These are phyloP conservation scores for Aphelenchoides bicaudatus DNA, from an alignment of 2,888 invertebrate genomes.

Conservation along the genomic window DNA sequence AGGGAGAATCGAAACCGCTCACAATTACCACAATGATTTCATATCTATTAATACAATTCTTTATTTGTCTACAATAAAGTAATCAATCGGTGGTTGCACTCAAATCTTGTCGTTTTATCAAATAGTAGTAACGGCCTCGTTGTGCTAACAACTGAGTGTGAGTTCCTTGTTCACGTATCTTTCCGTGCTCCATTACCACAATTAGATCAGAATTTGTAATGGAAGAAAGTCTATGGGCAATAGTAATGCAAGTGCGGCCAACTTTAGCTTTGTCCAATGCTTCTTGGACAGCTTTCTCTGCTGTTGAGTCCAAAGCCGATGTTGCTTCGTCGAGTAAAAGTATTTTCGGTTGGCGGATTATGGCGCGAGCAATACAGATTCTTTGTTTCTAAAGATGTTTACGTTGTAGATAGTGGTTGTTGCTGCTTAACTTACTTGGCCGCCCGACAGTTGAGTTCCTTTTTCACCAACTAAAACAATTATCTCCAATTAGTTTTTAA, in stretches of 20 bases:
- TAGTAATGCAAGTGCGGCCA: slow-evolving; percentile 53
- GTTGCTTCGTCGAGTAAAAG: slow-evolving; percentile 26
- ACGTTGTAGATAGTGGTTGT: too few relatives aligned
- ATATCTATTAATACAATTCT: too few relatives aligned
- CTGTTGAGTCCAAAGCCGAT: slow-evolving; percentile 20
- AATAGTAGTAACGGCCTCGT: slow-evolving; percentile 31
- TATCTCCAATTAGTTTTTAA: too few relatives aligned
- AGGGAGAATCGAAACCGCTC: slow-evolving; percentile 3
- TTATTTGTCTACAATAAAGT: too few relatives aligned
- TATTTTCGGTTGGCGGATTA: slow-evolving; percentile 21
- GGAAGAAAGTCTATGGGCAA: slow-evolving; percentile 53
- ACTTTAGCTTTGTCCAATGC: slow-evolving; percentile 49
- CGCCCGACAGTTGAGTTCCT: slow-evolving; percentile 26
- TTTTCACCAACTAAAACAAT: slow-evolving; percentile 31
- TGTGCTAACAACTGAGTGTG: slow-evolving; percentile 41
- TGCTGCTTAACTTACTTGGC: too few relatives aligned
- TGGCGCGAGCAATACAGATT: slow-evolving; percentile 20
- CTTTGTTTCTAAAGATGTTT: too few relatives aligned
- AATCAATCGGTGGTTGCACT: slow-evolving; percentile 2
- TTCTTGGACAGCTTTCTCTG: slow-evolving; percentile 46
- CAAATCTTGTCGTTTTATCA: slow-evolving; percentile 29
- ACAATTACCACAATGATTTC: neutral
- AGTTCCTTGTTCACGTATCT: slow-evolving; percentile 42
- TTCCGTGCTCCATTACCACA: slow-evolving; percentile 47
- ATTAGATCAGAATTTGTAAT: slow-evolving; percentile 53